These are phyloP conservation scores for Xanthostigma xanthostigma DNA, from an alignment of 2,888 invertebrate species.

Conservation along the genomic window DNA sequence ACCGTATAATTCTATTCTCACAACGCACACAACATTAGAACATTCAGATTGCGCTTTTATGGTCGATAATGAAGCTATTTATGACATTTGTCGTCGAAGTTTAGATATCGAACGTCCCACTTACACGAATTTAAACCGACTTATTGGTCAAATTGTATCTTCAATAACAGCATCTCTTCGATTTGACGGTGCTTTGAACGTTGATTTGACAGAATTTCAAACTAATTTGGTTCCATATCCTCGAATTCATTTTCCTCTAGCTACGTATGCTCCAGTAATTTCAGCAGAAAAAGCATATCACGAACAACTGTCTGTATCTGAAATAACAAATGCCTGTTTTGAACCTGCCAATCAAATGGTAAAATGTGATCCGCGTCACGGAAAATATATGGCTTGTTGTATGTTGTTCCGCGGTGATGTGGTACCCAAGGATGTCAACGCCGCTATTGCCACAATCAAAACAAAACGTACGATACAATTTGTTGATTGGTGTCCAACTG, in stretches of 20 bases:
- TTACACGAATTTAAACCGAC: slow-evolving; percentile 45
- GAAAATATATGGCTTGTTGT: slow-evolving; percentile 42
- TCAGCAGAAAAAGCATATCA: slow-evolving; percentile 43
- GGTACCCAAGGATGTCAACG: slow-evolving; percentile 34
- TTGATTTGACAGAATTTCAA: slow-evolving; percentile 45
- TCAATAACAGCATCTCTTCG: slow-evolving; percentile 43
- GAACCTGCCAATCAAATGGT: slow-evolving; percentile 45
- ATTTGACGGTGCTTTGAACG: slow-evolving; percentile 43
- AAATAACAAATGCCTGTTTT: slow-evolving; percentile 46
- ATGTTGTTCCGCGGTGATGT: slow-evolving; percentile 31
- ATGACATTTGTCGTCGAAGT: slow-evolving; percentile 41
- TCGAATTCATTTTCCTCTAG: slow-evolving; percentile 44
- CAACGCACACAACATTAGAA: slow-evolving; percentile 43
- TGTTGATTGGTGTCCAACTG: slow-evolving; percentile 28
- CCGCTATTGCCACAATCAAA: slow-evolving; percentile 40
- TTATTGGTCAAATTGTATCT: slow-evolving; percentile 38
- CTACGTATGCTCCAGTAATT: slow-evolving; percentile 38
- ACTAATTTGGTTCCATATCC: slow-evolving; percentile 42
- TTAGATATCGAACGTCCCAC: slow-evolving; percentile 44
- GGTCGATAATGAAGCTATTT: slow-evolving; percentile 30
- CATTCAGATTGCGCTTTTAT: slow-evolving; percentile 47
- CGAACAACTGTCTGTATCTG: slow-evolving; percentile 37
- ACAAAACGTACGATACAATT: slow-evolving; percentile 33
- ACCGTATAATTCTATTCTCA: slow-evolving; percentile 46
- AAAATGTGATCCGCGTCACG: slow-evolving; percentile 36